phyloP scores from a whole-genome alignment of 2,888 invertebrate genomes.

The Nemapogon koenigi region DNA sequence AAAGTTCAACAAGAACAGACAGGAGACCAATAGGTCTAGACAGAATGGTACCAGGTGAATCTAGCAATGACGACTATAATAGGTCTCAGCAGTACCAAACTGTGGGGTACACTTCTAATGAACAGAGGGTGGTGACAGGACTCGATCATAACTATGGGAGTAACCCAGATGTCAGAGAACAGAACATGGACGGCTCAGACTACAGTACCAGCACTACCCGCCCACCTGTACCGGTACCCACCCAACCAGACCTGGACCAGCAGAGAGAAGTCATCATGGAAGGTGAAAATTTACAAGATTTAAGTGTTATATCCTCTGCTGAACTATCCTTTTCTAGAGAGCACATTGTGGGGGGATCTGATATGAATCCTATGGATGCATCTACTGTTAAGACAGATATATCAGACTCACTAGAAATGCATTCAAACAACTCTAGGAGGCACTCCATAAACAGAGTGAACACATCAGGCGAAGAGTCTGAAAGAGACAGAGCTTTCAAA shows the following conservation, averaged over 20 bases:
- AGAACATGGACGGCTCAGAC: constrained; percentile 52
- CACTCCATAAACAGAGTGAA: constrained; percentile 37
- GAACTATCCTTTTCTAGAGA: constrained; percentile 49
- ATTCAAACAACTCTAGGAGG: constrained; percentile 29
- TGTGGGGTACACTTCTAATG: constrained; percentile 42
- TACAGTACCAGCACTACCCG: no score
- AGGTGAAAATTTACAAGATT: constrained; percentile 63
- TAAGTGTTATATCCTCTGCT: constrained; percentile 39
- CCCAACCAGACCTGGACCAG: constrained; percentile 31
- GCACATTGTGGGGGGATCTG: constrained; percentile 56
- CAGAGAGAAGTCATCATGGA: constrained; percentile 66
- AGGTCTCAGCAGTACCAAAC: constrained; percentile 29
- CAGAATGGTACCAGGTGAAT: constrained; percentile 69
- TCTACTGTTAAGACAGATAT: constrained; percentile 32
- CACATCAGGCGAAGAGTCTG: constrained; percentile 52
- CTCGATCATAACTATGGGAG: constrained; percentile 49
- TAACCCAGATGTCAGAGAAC: constrained; percentile 40
- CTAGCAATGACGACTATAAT: constrained; percentile 51
- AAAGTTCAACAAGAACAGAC: constrained; percentile 30
- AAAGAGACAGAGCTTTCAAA: constrained; percentile 42
- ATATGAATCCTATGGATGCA: constrained; percentile 30
- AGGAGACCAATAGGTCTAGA: constrained; percentile 61
- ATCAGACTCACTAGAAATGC: constrained; percentile 36
- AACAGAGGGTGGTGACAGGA: constrained; percentile 63
- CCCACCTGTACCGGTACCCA: constrained; percentile 8